Evolutionary conservation across 2,888 invertebrate genomes (phyloP), one percentile per base, ranked within the genome.

Genomic region (Eilema sororculum): DNA sequence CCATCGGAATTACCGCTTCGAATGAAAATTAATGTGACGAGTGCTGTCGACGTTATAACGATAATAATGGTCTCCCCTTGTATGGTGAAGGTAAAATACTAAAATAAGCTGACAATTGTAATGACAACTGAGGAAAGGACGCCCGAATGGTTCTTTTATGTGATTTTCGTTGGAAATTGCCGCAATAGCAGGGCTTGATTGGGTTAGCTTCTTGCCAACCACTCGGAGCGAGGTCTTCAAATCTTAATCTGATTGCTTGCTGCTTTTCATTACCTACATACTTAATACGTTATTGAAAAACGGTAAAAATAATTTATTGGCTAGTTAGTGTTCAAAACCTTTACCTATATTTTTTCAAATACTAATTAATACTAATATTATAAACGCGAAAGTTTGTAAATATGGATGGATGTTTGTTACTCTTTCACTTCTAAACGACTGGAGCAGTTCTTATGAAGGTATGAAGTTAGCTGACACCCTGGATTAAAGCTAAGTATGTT

Each of bases 141-240:
- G 81, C 72, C 77, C 76, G 78, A 78, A 84, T 81, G 82, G 84
- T 79, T 81, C 84, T 80, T 88, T 91, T 89, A 89, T 87, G 83
- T 84, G 86, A 89, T 90, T 90, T 87, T n/a, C 81, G 86, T 83
- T 84, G 83, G 84, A 88, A 89, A 89, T 90, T 87, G 88, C 86
- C 81, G 85, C 87, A 87, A 90, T 86, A 85, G 86, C 83, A 80
- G 77, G 78, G 76, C 74, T 82, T 90, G 87, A 90, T 90, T 90
- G 86, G 84, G 85, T 90, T 90, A 90, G 86, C 84, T 80, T 80
- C 76, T 82, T 77, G 80, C 83, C 78, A 80, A 75, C 82, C 83
- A 81, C 84, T 84, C 80, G 75, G 68, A 79, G 81, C 78, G 80
- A 81, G 78, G 78, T 83, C 80, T 83, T 84, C 80, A 84, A 74